A percentile compares a stretch with the other conserved stretches of the same genome.
phyloP scores from a whole-genome alignment of 2,888 invertebrate genomes.

The Taphrorychus bicolor region DNA sequence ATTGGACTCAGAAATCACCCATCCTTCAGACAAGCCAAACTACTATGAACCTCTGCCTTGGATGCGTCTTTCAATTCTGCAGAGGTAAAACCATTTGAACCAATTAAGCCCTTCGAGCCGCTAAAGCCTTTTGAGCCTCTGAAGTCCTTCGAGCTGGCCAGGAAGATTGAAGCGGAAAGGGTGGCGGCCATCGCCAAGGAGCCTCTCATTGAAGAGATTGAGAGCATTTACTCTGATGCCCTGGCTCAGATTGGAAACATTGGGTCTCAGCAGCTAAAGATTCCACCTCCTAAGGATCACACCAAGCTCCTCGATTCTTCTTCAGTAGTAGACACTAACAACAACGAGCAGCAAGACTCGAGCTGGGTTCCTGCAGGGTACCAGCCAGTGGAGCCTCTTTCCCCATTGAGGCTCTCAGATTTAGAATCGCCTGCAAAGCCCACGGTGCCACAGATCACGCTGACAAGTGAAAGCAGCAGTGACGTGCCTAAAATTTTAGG shows the following conservation, averaged over 20 bases:
- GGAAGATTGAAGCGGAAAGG: constrained; percentile 46
- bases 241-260: constrained; percentile 32
- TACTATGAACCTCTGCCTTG: constrained; percentile 43
- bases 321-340: constrained; percentile 22
- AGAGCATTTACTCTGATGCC: constrained; percentile 34
- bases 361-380: constrained; percentile 43
- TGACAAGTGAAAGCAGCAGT: constrained; percentile 31
- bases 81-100: constrained; percentile 50
- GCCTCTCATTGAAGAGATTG: constrained; percentile 41
- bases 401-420: constrained; percentile 40
- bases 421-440: constrained; percentile 24
- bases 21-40: constrained; percentile 15
- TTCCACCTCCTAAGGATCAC: constrained; percentile 17
- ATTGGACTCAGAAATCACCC: constrained; percentile 5
- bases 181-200: constrained; percentile 27
- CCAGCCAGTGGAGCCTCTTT: constrained; percentile 45
- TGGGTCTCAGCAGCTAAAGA: constrained; percentile 8
- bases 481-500: constrained; percentile 22
- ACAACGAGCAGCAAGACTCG: constrained; percentile 23
- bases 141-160: constrained; percentile 55
- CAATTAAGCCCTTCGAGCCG: constrained; percentile 54
- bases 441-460: constrained; percentile 28
- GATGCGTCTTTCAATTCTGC: constrained; percentile 48
- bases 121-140: constrained; percentile 54
- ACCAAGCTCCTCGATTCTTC: neutral